These are phyloP conservation scores for Cephus sareptanus DNA, from an alignment of 2,888 invertebrate genomes.

Conservation along the genomic window DNA sequence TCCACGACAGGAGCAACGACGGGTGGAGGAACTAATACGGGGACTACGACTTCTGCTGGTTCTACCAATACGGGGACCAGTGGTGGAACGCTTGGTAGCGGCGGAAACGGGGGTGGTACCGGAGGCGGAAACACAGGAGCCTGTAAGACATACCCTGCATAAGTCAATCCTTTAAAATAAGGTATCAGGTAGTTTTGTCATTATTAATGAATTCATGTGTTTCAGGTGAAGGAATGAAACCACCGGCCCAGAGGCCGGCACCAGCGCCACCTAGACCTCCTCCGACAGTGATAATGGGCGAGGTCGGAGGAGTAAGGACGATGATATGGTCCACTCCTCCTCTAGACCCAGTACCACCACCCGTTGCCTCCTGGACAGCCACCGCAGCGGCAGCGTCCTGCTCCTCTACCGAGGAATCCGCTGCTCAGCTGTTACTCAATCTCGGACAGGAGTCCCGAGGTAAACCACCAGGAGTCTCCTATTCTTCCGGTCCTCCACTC, in stretches of 20 bases:
- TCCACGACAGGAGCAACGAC: conserved; percentile 14
- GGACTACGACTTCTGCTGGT: conserved; percentile 29
- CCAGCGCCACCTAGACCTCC: conserved; percentile 71
- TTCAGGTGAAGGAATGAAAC: conserved; percentile 62
- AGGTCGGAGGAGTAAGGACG: conserved; percentile 87
- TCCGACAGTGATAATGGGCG: conserved; percentile 93
- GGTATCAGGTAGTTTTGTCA: neutral
- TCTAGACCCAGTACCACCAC: conserved; percentile 67
- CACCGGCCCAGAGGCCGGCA: conserved; percentile 62
- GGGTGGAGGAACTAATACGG: conserved; percentile 3
- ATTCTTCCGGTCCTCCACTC: conserved; percentile 71
- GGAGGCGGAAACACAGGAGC: conserved; percentile 9
- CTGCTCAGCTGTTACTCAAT: conserved; percentile 78
- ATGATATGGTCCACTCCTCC: conserved; percentile 77
- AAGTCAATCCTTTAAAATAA: neutral
- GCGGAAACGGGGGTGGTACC: conserved; percentile 12
- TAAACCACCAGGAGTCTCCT: conserved; percentile 60
- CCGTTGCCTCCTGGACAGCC: conserved; percentile 70
- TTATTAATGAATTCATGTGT: neutral
- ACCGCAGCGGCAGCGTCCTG: conserved; percentile 69
- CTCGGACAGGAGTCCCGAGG: conserved; percentile 78
- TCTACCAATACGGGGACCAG: conserved; percentile 24
- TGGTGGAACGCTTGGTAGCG: conserved; percentile 19
- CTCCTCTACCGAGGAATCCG: conserved; percentile 69
- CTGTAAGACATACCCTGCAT: neutral